Conservation (phyloP, 2,888 invertebrate genomes). For the Caenorhabditis plicata region DNA sequence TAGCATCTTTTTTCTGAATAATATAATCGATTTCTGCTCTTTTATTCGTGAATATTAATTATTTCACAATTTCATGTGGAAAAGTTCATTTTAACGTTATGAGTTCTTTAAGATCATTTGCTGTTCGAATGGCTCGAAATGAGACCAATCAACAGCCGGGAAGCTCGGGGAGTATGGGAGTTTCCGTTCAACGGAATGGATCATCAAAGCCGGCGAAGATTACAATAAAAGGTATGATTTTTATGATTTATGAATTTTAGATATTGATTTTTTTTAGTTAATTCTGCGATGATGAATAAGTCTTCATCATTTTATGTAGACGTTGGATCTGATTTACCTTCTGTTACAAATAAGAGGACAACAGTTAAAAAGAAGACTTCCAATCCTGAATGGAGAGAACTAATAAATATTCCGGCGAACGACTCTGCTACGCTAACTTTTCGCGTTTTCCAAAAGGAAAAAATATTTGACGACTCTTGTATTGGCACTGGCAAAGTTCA, state of each 20-base stretch:
- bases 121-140: conserved; percentile 35
- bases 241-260: background rate
- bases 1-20: background rate
- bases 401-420: conserved; percentile 45
- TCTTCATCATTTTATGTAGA: conserved; percentile 62
- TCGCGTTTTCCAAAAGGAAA: conserved; percentile 56
- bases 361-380: conserved; percentile 59
- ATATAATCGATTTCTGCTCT: background rate
- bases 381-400: conserved; percentile 63
- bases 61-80: background rate
- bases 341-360: conserved; percentile 48
- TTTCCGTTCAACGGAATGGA: conserved; percentile 10
- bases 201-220: conserved; percentile 29
- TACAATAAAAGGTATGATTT: conserved; percentile 27
- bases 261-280: conserved; percentile 41
- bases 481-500: conserved; percentile 58
- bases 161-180: conserved; percentile 26
- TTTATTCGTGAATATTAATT: too few relatives aligned
- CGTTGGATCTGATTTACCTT: conserved; percentile 49
- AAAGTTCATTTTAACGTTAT: conserved; percentile 6
- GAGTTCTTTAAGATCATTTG: conserved; percentile 15
- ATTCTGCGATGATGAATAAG: conserved; percentile 53
- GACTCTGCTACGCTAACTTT: conserved; percentile 52
- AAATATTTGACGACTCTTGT: conserved; percentile 61
- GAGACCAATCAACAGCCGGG: conserved; percentile 26